Evolutionary conservation across 1,140 invertebrate genomes (phyloP).

Genomic region (Cydia splendana): DNA sequence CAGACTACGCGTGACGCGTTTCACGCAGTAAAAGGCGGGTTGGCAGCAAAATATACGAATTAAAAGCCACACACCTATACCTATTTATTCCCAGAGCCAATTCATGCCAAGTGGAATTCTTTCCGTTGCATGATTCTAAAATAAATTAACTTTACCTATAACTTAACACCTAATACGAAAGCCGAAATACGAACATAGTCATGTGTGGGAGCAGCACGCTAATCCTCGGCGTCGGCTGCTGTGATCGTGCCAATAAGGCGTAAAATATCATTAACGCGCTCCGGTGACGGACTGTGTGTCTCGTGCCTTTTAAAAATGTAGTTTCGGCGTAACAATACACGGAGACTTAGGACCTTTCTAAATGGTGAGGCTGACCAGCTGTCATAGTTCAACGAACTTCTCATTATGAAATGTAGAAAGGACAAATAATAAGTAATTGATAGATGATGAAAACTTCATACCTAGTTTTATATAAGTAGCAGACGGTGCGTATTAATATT

Average conservation of each 20-base stretch:
- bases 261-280: slow-evolving; percentile 25
- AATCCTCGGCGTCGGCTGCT: slow-evolving; percentile 19
- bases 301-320: neutral
- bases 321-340: neutral
- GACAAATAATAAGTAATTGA: neutral
- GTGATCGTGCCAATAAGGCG: slow-evolving; percentile 32
- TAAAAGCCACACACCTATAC: neutral
- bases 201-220: slow-evolving; percentile 9
- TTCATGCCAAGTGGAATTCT: neutral
- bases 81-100: neutral
- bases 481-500: no score
- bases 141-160: neutral
- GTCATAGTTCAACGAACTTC: slow-evolving; percentile 10
- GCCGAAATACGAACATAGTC: neutral
- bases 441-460: neutral
- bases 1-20: no score
- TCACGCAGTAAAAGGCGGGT: no score
- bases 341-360: neutral
- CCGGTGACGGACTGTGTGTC: slow-evolving; percentile 11
- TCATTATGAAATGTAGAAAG: neutral
- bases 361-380: neutral
- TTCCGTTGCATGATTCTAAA: neutral
- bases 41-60: no score
- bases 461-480: no score
- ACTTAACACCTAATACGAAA: neutral